Base-by-base conservation (phyloP, 1,140 invertebrate genomes). In the Heliconius congener region DNA sequence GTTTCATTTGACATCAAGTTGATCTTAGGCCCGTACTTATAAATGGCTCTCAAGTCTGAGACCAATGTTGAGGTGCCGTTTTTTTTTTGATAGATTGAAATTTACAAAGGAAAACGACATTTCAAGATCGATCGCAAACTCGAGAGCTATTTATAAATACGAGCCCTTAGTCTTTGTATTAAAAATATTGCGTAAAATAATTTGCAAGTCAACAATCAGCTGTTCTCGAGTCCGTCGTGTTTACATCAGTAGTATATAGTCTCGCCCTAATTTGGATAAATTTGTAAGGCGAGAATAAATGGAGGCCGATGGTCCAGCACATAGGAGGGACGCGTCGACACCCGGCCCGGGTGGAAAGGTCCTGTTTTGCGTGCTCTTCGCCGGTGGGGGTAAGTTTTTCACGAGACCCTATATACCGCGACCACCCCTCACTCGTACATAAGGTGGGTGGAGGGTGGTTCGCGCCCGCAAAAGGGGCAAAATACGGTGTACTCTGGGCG, bases 401-500 rank as follows among this genome's bases (percentile, higher is more conserved):
- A 94, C 91, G 90, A 93, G 91, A 90, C 93, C 91, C 89, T 94
- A 94, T 94, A 90, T 94, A 94, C 92, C 92, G 92, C 92, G 93
- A 93, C 93, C 91, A 91, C 93, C 92, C 91, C 90, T 83, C 88
- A 82, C 88, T 91, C 92, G 93, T 94, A 94, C 93, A 93, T 94
- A 93, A 94, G 92, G 93, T 91, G 92, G 92, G 90, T 87, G 93
- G 91, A 87, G 94, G 92, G 93, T 91, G 92, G 91, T 89, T 93
- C 90, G 93, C 92, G 90, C 91, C 93, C 92, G 91, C 92, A 94
- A 94, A 93, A 93, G 93, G 93, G 94, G 93, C 93, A 94, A 94
- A 94, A 93, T 94, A 92, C 91, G 93, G 91, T 94, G 94, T 94
- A 93, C 90, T 94, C 91, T 94, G 94, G 93, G 94, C 92, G 92